Conservation (phyloP, 2,113 vertebrate species). For the Melierax canorus region DNA sequence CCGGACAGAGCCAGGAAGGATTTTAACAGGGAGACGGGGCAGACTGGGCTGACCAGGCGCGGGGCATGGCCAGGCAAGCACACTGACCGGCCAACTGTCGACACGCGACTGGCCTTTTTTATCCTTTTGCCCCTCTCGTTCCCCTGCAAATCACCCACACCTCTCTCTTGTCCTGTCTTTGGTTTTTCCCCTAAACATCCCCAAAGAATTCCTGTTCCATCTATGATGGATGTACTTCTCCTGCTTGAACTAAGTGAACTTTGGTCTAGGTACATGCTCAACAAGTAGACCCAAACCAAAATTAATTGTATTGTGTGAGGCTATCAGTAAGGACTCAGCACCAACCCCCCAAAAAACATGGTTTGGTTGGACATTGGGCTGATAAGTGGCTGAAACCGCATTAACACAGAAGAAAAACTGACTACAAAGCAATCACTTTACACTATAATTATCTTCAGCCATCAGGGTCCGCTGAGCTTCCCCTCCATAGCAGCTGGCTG, state of each 20-base stretch:
- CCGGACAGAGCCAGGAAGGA: not conserved
- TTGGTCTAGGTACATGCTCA: not conserved
- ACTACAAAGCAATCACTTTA: not conserved
- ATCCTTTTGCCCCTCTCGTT: not conserved
- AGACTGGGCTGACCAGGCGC: not conserved
- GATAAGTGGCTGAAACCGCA: not conserved
- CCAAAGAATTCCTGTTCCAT: too few relatives aligned
- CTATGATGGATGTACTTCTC: not conserved
- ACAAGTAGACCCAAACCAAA: not conserved
- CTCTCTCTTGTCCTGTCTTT: not conserved
- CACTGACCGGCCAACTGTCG: too few relatives aligned
- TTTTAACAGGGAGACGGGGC: not conserved
- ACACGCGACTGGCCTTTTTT: fast-evolving
- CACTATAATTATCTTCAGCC: not conserved
- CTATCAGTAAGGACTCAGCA: not conserved
- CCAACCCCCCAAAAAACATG: not conserved
- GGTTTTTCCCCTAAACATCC: not conserved
- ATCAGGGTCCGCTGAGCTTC: too few relatives aligned
- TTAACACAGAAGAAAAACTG: not conserved
- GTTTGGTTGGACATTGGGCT: not conserved
- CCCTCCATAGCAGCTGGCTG: too few relatives aligned
- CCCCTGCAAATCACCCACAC: not conserved
- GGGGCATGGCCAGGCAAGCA: not conserved
- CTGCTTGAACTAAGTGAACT: not conserved
- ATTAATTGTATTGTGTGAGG: not conserved